Evolutionary conservation across 2,888 invertebrate genomes (phyloP).

Genomic region (Himalopsyche tibetana): DNA sequence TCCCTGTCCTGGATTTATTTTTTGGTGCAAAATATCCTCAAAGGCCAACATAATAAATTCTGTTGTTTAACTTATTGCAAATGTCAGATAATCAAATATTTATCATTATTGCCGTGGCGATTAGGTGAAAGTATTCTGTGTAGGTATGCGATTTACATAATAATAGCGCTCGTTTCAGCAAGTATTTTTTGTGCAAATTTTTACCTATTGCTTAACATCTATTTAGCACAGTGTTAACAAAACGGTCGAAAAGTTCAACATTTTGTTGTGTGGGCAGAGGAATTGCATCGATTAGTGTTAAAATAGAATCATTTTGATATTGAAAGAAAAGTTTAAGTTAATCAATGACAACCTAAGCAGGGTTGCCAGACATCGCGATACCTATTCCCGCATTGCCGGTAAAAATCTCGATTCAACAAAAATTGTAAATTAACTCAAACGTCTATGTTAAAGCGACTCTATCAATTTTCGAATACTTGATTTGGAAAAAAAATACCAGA

Average conservation of each 20-base stretch:
- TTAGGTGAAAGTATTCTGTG: not conserved
- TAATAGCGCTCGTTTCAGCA: constrained; percentile 2
- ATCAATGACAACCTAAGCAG: no score
- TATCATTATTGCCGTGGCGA: not conserved
- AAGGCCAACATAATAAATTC: constrained; percentile 9
- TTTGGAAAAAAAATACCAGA: no score
- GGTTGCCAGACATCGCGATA: no score
- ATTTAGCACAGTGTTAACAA: not conserved
- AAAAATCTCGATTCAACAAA: no score
- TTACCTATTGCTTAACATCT: not conserved
- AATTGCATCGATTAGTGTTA: no score
- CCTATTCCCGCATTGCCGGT: no score
- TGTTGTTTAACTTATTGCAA: not conserved
- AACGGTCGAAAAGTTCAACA: not conserved
- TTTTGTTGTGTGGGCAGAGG: no score
- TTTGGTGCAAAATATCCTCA: not conserved
- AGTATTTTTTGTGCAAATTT: not conserved
- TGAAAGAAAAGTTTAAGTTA: no score
- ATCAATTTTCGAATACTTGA: no score
- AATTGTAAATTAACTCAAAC: no score
- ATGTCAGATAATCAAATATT: constrained; percentile 10
- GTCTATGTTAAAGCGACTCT: no score
- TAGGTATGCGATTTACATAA: not conserved
- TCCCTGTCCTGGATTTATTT: not conserved
- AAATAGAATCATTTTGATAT: no score